Base-by-base conservation (phyloP, 2,797 vertebrate genomes). In the Bufotes viridis region DNA sequence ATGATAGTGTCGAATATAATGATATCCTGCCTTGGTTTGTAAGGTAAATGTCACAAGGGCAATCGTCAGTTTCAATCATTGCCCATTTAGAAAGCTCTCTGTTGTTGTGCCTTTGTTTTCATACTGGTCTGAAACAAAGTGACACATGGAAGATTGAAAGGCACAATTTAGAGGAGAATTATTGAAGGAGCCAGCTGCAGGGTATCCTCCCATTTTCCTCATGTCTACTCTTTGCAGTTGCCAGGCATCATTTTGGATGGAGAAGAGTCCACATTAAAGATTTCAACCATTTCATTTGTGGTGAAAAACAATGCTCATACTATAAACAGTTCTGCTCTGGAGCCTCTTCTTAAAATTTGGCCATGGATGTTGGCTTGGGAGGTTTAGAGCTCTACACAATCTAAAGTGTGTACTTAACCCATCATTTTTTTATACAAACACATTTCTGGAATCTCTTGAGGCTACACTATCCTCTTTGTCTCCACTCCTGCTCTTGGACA, bases 121-220 rank as follows among this genome's bases (percentile, higher is more conserved):
- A 11, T 55, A 29, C 63, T 63, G 78, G 65, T 63, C 18, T 88
- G 72, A 85, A 88, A 88, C 87, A 88, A 85, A 88, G 67, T 88
- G 87, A 85, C 87, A 81, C 24, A 20, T 22, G n/a, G 78, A 81
- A 85, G 87, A 85, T 81, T 85, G 82, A 88, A 81, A 88, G 75
- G 65, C 76, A 42, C 87, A 85, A 88, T 65, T 81, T 88, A 63
- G 11, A 53, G 67, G 53, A 75, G 69, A 88, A 75, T 81, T 81
- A 81, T 34, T 88, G 67, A 51, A 22, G 1, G 5, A 26, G 76
- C 65, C 82, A 81, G 76, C 87, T 85, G 82, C 69, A 58, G 87
- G 78, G 65, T 12, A 49, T 11, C 51, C 69, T 85, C 58, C 82
- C 42, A 88, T 74, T 81, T 17, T 63, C 67, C 55, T 53, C 29